Percentiles rank a stretch among this genome's conserved stretches.
These are phyloP conservation scores for Intellagama lesueurii DNA, from an alignment of 2,797 vertebrate genomes.

Conservation along the genomic window DNA sequence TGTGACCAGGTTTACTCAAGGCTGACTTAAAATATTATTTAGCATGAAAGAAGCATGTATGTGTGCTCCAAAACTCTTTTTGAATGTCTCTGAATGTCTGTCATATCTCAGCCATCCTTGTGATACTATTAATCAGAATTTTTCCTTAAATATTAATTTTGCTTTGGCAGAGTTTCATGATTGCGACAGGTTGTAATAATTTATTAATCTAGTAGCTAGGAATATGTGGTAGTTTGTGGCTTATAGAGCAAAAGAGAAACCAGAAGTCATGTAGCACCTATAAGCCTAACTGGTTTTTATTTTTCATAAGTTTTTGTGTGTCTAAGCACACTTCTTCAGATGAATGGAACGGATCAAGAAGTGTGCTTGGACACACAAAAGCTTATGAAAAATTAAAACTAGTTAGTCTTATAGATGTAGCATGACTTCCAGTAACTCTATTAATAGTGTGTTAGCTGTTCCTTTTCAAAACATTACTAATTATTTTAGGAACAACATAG, in stretches of 20 bases:
- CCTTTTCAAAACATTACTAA: too few relatives aligned
- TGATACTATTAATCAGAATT: not conserved
- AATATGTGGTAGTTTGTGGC: not conserved
- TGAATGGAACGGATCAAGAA: too few relatives aligned
- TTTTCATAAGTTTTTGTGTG: too few relatives aligned
- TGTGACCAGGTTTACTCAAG: not conserved
- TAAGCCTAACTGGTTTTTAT: not conserved
- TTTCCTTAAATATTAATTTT: not conserved
- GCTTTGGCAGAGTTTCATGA: not conserved
- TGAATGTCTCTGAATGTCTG: too few relatives aligned
- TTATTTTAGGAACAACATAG: too few relatives aligned
- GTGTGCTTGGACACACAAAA: too few relatives aligned
- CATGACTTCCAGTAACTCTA: too few relatives aligned
- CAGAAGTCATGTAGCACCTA: not conserved
- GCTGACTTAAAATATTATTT: not conserved
- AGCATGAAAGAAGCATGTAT: not conserved
- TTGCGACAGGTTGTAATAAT: not conserved
- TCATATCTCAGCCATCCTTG: not conserved
- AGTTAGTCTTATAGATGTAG: too few relatives aligned
- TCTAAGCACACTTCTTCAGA: too few relatives aligned
- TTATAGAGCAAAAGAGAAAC: not conserved
- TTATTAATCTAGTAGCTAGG: too few relatives aligned
- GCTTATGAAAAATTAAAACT: too few relatives aligned
- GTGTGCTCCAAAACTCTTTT: not conserved
- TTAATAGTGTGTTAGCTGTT: too few relatives aligned